These are phyloP conservation scores for Drosophila bunnanda DNA, from an alignment of 2,888 invertebrate species.

Conservation along the genomic window DNA sequence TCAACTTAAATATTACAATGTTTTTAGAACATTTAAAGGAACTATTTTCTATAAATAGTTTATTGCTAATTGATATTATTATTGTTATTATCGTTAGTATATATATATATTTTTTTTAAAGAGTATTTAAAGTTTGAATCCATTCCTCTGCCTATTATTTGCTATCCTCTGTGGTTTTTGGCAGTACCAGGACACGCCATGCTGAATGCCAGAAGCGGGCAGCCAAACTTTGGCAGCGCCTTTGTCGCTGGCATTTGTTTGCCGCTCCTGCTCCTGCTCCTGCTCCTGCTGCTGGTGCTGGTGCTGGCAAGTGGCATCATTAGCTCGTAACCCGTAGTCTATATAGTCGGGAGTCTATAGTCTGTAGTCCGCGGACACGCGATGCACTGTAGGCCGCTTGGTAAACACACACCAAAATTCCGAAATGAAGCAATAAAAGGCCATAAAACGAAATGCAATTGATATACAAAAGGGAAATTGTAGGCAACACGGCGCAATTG, in stretches of 20 bases:
- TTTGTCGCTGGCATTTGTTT: conserved; percentile 35
- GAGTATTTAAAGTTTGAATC: not conserved
- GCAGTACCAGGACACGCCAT: conserved; percentile 75
- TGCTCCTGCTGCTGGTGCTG: conserved; percentile 34
- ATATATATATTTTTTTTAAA: not conserved
- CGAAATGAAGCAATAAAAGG: conserved; percentile 54
- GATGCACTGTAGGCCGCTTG: conserved; percentile 17
- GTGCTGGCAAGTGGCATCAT: conserved; percentile 58
- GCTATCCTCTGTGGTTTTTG: conserved; percentile 53
- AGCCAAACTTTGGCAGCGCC: conserved; percentile 42
- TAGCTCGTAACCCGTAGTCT: conserved; percentile 34
- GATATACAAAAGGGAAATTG: conserved; percentile 80
- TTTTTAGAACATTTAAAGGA: not conserved
- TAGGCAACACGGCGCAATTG: conserved; percentile 51
- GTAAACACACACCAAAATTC: conserved; percentile 39
- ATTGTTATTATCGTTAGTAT: no score
- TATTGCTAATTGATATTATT: not conserved
- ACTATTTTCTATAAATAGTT: not conserved
- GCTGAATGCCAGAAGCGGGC: conserved; percentile 62
- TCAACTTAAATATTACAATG: no score
- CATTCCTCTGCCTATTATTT: no score
- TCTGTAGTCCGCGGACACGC: conserved; percentile 20
- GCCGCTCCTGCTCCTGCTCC: conserved; percentile 12
- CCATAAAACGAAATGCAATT: conserved; percentile 72
- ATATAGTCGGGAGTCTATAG: not conserved